phyloP scores from a whole-genome alignment of 2,888 invertebrate genomes.

The Scaptomyza parva region DNA sequence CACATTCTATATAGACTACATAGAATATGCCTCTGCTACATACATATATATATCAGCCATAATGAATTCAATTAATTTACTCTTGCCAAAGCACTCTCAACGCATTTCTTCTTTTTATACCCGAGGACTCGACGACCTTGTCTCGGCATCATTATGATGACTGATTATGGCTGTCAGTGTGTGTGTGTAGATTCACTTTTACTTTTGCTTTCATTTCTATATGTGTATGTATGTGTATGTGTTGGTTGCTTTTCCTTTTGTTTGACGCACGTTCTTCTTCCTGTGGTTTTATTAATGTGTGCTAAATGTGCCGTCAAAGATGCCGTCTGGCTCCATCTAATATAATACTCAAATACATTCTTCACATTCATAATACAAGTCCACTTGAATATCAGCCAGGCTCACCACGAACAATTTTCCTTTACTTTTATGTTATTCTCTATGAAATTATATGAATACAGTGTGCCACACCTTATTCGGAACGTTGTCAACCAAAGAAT shows the following conservation, averaged over 20 bases:
- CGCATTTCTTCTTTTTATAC: slow-evolving; percentile 30
- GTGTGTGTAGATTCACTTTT: slow-evolving; percentile 33
- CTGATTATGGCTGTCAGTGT: slow-evolving; percentile 65
- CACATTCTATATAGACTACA: slow-evolving; percentile 42
- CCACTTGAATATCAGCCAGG: slow-evolving; percentile 21
- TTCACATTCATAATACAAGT: slow-evolving; percentile 55
- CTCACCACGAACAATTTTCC: slow-evolving; percentile 14
- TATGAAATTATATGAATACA: too few species aligned
- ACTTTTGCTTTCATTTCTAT: slow-evolving; percentile 15
- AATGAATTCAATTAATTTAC: slow-evolving; percentile 79
- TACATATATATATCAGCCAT: slow-evolving; percentile 50
- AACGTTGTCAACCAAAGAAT: too few species aligned
- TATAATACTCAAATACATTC: slow-evolving; percentile 47
- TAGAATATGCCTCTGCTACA: background rate
- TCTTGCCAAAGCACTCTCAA: slow-evolving; percentile 52
- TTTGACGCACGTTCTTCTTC: slow-evolving; percentile 57
- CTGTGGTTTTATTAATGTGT: slow-evolving; percentile 74
- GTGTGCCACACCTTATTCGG: too few species aligned
- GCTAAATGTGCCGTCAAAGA: slow-evolving; percentile 71
- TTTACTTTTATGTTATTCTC: background rate
- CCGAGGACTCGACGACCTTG: slow-evolving; percentile 43
- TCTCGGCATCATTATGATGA: slow-evolving; percentile 73
- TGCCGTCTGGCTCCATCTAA: slow-evolving; percentile 53
- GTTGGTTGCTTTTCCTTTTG: too few species aligned
- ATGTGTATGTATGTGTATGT: too few species aligned